Base-by-base conservation (phyloP, 1,140 invertebrate genomes). In the silkworm (Bombyx mori) region DNA sequence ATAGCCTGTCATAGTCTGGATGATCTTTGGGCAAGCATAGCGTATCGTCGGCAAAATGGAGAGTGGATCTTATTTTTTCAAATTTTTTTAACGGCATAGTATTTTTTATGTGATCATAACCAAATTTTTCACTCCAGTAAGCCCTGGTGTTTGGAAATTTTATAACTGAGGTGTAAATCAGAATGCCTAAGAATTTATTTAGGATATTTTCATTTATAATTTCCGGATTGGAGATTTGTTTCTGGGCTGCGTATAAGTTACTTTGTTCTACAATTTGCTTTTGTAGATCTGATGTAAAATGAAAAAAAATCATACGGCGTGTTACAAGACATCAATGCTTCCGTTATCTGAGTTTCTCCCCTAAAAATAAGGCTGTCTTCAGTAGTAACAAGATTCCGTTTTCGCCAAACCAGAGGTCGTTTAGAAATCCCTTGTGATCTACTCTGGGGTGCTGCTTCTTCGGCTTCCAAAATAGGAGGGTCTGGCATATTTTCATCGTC, bases 41-140 rank as follows among this genome's bases (percentile, higher is more conserved):
- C 47, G 55, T 56, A 56, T 56, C 46, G 55, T 56, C 55, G 55
- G 55, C 55, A 56, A 56, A 56, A 56, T 56, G 47, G 55, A 56
- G 55, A 56, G 45, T 56, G 55, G 55, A 56, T 56, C 55, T 56
- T 50, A 56, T 56, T 56, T 56, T 49, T 56, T 56, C 55, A 50
- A 56, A 50, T 49, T 56, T 56, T 56, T 56, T 56, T 56, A 56
- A 49, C 47, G 55, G 54, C 52, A 53, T 53, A n/a, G 52, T 53
- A 53, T 44, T 53, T 53, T 53, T 53, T 53, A 53, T 53, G 52
- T 53, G 52, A 53, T 53, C 10, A 53, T 53, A 53, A 53, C 52
- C 52, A 53, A 53, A 53, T 53, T 53, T 53, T 44, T 53, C 52
- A 53, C 42, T 53, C 52, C 52, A 53, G 52, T 53, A 53, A 53